Conservation (phyloP, 2,888 invertebrate genomes). For the Itoplectis maculator region DNA sequence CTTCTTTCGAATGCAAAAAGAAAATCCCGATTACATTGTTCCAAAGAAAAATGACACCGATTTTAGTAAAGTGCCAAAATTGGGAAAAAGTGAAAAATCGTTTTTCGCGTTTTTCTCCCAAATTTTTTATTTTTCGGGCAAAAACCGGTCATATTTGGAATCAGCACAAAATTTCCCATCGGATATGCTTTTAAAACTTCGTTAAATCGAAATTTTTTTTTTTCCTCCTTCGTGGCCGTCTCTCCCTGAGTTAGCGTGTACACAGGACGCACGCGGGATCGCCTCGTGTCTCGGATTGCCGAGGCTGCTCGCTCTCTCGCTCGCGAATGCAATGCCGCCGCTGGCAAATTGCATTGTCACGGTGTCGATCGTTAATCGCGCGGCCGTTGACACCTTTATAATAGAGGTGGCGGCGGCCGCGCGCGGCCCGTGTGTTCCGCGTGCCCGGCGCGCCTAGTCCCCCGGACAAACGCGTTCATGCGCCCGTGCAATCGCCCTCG, state of each 20-base stretch:
- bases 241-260: neutral
- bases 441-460: constrained; percentile 79
- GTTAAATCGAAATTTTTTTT: too few relatives aligned
- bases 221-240: too few relatives aligned
- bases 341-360: constrained; percentile 76
- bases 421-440: constrained; percentile 76
- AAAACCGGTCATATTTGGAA: too few relatives aligned
- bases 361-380: constrained; percentile 75
- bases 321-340: constrained; percentile 55
- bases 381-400: constrained; percentile 78
- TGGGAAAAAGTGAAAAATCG: too few relatives aligned
- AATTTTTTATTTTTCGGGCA: too few relatives aligned
- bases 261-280: neutral
- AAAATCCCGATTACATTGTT: too few relatives aligned
- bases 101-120: too few relatives aligned
- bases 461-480: constrained; percentile 70
- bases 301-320: constrained; percentile 29
- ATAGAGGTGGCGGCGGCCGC: constrained; percentile 68
- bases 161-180: too few relatives aligned
- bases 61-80: too few relatives aligned
- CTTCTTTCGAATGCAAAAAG: too few relatives aligned
- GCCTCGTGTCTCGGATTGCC: constrained; percentile 15
- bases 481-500: constrained; percentile 79
- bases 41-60: too few relatives aligned
- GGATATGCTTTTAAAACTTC: too few relatives aligned